phyloP scores from a whole-genome alignment of 2,888 invertebrate genomes.

The Quadroppia sp. region DNA sequence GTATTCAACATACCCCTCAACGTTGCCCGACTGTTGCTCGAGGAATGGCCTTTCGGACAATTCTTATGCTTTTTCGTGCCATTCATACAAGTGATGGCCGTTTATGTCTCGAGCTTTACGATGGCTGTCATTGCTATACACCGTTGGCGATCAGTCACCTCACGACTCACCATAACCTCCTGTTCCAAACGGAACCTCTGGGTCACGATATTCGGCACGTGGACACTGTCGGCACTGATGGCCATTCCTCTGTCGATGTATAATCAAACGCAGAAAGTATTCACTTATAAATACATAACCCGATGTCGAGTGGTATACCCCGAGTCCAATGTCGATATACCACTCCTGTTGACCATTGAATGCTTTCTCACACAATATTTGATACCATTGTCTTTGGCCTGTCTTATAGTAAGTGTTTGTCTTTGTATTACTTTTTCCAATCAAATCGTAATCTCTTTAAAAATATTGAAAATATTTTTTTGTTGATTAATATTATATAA shows the following conservation, averaged over 20 bases:
- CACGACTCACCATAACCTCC: neutral
- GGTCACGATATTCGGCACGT: constrained; percentile 50
- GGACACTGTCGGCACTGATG: constrained; percentile 43
- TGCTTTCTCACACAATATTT: constrained; percentile 40
- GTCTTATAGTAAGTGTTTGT: constrained; percentile 20
- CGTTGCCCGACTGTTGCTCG: constrained; percentile 52
- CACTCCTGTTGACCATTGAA: neutral
- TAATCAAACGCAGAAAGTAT: constrained; percentile 28
- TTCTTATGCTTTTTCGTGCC: constrained; percentile 54
- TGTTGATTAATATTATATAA: no score
- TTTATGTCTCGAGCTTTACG: constrained; percentile 54
- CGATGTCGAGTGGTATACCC: constrained; percentile 44
- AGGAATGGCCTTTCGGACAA: constrained; percentile 56
- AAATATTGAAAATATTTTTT: neutral
- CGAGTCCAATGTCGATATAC: constrained; percentile 17
- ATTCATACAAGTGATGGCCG: constrained; percentile 52
- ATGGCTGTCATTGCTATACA: constrained; percentile 55
- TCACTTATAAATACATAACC: constrained; percentile 21
- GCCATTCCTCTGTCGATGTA: constrained; percentile 41
- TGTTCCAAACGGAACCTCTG: neutral
- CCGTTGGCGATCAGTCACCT: constrained; percentile 49
- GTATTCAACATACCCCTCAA: constrained; percentile 56
- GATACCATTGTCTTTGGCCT: constrained; percentile 38
- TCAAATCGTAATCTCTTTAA: neutral
- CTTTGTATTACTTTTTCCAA: neutral